Percentiles rank a stretch among this genome's conserved stretches.
Conservation (phyloP, 2,888 invertebrate species). For the Chromoteleia sp. region DNA sequence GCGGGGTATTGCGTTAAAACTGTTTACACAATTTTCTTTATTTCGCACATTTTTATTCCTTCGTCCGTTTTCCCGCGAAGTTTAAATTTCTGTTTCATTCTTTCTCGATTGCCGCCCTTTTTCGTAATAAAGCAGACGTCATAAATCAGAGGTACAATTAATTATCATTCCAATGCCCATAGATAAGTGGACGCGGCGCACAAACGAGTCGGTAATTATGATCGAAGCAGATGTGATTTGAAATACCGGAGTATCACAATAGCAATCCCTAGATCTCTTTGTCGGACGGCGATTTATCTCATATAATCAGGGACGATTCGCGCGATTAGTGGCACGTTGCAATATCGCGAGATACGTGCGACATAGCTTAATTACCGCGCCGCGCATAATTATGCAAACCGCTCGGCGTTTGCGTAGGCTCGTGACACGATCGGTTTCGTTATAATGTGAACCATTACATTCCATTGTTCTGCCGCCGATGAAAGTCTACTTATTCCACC, state of each 20-base stretch:
- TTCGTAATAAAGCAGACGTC: slow-evolving; percentile 33
- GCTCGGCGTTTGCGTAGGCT: slow-evolving; percentile 55
- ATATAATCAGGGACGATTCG: slow-evolving; percentile 61
- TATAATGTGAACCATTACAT: slow-evolving; percentile 56
- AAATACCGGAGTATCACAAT: slow-evolving; percentile 74
- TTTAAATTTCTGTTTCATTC: too few relatives aligned
- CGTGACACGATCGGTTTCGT: slow-evolving; percentile 64
- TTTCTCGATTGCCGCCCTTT: slow-evolving; percentile 1
- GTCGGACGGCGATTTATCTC: slow-evolving; percentile 52
- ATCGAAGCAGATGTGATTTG: slow-evolving; percentile 77
- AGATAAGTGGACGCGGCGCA: slow-evolving; percentile 38
- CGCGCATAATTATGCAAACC: slow-evolving; percentile 65
- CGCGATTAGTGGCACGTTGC: slow-evolving; percentile 64
- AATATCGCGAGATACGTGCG: slow-evolving; percentile 56
- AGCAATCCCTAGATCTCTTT: slow-evolving; percentile 36
- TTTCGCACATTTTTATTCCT: too few relatives aligned
- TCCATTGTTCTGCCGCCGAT: slow-evolving; percentile 54
- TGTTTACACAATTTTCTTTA: too few relatives aligned
- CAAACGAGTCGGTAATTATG: slow-evolving; percentile 77
- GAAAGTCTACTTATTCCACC: slow-evolving; percentile 44
- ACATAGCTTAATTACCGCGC: slow-evolving; percentile 66
- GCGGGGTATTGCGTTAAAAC: too few relatives aligned
- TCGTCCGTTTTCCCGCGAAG: not conserved
- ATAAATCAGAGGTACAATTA: slow-evolving; percentile 59
- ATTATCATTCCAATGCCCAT: slow-evolving; percentile 63